These are phyloP conservation scores for Calameuta idolon DNA, from an alignment of 2,888 invertebrate genomes.

Conservation along the genomic window DNA sequence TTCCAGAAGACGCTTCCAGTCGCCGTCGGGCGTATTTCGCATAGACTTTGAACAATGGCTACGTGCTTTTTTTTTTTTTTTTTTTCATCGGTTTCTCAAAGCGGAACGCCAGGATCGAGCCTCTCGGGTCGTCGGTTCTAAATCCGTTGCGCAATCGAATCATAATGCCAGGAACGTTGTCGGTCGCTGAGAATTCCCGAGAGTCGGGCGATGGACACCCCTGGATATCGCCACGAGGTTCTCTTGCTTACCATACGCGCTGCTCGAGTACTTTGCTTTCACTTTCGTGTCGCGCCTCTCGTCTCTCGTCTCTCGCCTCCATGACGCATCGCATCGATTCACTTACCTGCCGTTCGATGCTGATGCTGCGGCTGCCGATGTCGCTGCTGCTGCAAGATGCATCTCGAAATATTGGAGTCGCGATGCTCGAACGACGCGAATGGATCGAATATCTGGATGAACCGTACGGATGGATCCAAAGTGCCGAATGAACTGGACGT, in stretches of 20 bases:
- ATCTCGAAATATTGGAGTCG: background rate
- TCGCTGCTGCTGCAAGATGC: background rate
- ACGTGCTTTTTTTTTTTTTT: background rate
- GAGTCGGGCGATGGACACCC: background rate
- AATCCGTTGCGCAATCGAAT: background rate
- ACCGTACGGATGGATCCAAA: background rate
- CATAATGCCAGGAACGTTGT: background rate
- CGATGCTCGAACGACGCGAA: background rate
- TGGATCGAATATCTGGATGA: background rate
- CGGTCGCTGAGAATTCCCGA: background rate
- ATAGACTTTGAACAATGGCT: background rate
- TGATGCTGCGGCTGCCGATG: background rate
- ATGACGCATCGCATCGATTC: constrained; percentile 15
- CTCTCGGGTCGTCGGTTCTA: background rate
- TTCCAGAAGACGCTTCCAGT: background rate
- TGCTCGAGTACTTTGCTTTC: constrained; percentile 36
- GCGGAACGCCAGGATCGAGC: background rate
- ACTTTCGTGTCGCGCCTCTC: constrained; percentile 35
- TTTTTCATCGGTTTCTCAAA: background rate
- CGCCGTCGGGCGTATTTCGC: no score
- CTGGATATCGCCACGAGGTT: constrained; percentile 7
- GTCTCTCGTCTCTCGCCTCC: constrained; percentile 27
- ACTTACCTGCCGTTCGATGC: constrained; percentile 1
- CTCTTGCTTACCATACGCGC: constrained; percentile 12
- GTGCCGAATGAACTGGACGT: background rate